These are phyloP conservation scores for Mastigias papua DNA, from an alignment of 30 jellyfish, hydroid and myxozoan species.

Conservation along the genomic window DNA sequence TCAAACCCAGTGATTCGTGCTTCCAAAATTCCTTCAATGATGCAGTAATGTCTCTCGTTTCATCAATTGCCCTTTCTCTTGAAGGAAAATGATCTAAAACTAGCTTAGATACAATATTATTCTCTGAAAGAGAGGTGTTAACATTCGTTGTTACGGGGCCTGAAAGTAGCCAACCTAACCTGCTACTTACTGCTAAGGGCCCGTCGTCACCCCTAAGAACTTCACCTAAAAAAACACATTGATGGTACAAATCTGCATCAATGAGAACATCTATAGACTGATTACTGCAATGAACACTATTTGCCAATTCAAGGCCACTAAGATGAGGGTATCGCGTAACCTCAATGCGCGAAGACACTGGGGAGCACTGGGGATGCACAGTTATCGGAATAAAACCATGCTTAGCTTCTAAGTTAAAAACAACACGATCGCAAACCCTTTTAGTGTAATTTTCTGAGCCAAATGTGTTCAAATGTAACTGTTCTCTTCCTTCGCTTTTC, in stretches of 20 bases:
- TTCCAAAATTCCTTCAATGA: constrained; percentile 28
- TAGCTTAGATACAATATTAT: not conserved
- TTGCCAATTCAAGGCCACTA: not conserved
- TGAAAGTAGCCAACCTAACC: constrained; percentile 43
- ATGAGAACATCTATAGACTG: constrained; percentile 20
- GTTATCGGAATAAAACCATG: not conserved
- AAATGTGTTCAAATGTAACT: constrained; percentile 18
- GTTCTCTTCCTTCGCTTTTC: not conserved
- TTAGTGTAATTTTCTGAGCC: constrained; percentile 9
- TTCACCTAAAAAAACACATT: constrained; percentile 13
- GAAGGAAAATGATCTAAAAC: constrained; percentile 15
- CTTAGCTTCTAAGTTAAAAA: constrained; percentile 19
- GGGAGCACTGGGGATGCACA: not conserved
- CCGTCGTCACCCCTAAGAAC: constrained; percentile 39
- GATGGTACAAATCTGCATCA: constrained; percentile 1
- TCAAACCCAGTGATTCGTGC: constrained; percentile 19
- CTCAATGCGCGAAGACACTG: constrained; percentile 6
- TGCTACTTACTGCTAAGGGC: constrained; percentile 44
- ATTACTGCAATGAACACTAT: constrained; percentile 14
- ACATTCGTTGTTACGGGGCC: constrained; percentile 12
- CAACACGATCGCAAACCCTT: constrained; percentile 19
- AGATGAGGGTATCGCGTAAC: not conserved
- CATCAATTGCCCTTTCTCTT: not conserved
- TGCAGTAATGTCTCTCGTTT: constrained; percentile 10
- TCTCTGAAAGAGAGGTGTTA: not conserved